These are phyloP conservation scores for Papilio protenor DNA, from an alignment of 2,888 invertebrate species.

Conservation along the genomic window DNA sequence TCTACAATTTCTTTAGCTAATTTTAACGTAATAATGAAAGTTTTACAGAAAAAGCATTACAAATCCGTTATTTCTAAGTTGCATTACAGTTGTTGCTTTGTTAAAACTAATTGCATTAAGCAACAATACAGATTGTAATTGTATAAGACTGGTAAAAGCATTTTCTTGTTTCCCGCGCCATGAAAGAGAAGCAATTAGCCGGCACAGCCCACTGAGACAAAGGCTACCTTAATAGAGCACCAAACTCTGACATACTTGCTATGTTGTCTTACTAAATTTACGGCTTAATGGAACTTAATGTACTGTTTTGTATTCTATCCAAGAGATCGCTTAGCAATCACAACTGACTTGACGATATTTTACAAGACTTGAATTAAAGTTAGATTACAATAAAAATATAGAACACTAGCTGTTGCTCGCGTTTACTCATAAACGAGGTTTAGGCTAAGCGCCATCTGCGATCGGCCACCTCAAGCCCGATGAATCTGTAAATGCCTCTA, in stretches of 20 bases:
- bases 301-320: constrained; percentile 6
- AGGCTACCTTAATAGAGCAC: constrained; percentile 36
- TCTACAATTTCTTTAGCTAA: neutral
- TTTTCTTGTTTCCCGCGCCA: constrained; percentile 40
- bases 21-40: neutral
- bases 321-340: neutral
- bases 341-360: neutral
- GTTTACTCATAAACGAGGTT: too few relatives aligned
- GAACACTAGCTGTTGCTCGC: too few relatives aligned
- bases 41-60: neutral
- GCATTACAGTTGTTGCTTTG: constrained; percentile 23
- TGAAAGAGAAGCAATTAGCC: constrained; percentile 42
- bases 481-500: too few relatives aligned
- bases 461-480: too few relatives aligned
- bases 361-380: neutral
- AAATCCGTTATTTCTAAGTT: constrained; percentile 17
- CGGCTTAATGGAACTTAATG: constrained; percentile 11
- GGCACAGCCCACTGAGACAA: constrained; percentile 29
- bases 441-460: too few relatives aligned
- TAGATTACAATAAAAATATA: neutral
- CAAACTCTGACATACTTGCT: constrained; percentile 35
- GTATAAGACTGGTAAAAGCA: constrained; percentile 40
- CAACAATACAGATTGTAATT: constrained; percentile 41
- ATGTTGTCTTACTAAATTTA: constrained; percentile 32
- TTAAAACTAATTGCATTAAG: constrained; percentile 39